Evolutionary conservation across 2,113 vertebrate genomes (phyloP).

Genomic region (Otolemur garnettii): DNA sequence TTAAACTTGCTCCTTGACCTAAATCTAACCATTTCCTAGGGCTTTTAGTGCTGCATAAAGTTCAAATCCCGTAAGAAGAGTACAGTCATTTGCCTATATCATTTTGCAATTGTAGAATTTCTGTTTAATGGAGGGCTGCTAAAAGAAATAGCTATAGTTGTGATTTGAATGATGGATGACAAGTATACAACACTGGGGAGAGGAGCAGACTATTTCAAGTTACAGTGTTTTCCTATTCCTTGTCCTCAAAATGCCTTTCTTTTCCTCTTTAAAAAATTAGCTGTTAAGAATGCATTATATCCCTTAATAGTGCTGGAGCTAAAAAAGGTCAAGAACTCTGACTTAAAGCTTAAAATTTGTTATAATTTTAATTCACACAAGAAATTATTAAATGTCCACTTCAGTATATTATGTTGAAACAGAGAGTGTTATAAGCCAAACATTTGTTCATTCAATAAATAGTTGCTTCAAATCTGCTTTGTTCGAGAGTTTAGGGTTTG

Average conservation of each 20-base stretch:
- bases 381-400: background rate
- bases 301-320: background rate
- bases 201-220: background rate
- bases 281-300: background rate
- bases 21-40: background rate
- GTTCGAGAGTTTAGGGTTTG: background rate
- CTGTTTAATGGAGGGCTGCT: slow-evolving; percentile 35
- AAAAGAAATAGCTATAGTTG: background rate
- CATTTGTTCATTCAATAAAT: background rate
- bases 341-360: slow-evolving; percentile 6
- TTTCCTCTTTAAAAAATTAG: background rate
- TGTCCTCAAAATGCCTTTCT: background rate
- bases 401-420: background rate
- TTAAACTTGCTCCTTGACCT: background rate
- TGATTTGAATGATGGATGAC: background rate
- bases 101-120: slow-evolving; percentile 14
- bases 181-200: background rate
- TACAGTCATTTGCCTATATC: background rate
- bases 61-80: background rate
- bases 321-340: background rate
- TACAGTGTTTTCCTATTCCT: background rate
- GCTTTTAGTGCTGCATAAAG: background rate
- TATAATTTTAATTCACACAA: background rate
- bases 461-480: background rate
- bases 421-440: background rate